Base-by-base conservation (phyloP, 2,113 vertebrate species). In the Ciconia boyciana region DNA sequence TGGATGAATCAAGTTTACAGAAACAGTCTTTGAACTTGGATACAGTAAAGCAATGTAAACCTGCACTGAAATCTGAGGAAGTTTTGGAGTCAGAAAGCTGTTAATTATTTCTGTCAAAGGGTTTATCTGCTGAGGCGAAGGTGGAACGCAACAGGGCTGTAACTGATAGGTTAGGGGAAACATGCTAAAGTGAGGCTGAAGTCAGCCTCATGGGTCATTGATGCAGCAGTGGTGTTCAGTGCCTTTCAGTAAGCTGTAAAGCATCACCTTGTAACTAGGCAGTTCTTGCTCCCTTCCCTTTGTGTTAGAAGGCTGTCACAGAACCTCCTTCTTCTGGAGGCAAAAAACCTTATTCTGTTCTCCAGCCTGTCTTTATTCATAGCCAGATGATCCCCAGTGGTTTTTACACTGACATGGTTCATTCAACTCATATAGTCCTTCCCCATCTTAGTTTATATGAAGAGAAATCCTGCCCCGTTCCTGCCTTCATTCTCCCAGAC, bases 371-470 rank as follows among this genome's bases (percentile, higher is more conserved):
- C 17, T 41, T 41, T 49, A 36, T n/a, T 69, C 22, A 36, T 2
- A 62, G 28, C 13, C 36, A n/a, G 22, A 29, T 15, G 8, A 39
- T 32, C 5, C 32, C 48, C 49, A 17, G 9, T 10, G 6, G 22
- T 70, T 65, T 17, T 81, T 54, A 49, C 8, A 16, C 24, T 2
- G 2, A 31, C 9, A 9, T 12, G 7, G 17, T 58, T 72, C 48
- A 29, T 72, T 54, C 10, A 26, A 11, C 7, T 60, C 0, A 0
- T 4, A 19, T 6, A 60, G 39, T 55, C 18, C 2, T 31, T 46
- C 18, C 17, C 4, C 20, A 17, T 13, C 29, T 36, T 15, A 8
- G 10, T 16, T 78, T 74, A 10, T 10, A 34, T 7, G 9, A 58
- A 60, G 14, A 46, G 10, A 5, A 39, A 10, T 15, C 13, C 26